A percentile compares a stretch with the other conserved stretches of the same genome.
phyloP scores from a whole-genome alignment of 2,888 invertebrate species.

The Schizotus pectinicornis region DNA sequence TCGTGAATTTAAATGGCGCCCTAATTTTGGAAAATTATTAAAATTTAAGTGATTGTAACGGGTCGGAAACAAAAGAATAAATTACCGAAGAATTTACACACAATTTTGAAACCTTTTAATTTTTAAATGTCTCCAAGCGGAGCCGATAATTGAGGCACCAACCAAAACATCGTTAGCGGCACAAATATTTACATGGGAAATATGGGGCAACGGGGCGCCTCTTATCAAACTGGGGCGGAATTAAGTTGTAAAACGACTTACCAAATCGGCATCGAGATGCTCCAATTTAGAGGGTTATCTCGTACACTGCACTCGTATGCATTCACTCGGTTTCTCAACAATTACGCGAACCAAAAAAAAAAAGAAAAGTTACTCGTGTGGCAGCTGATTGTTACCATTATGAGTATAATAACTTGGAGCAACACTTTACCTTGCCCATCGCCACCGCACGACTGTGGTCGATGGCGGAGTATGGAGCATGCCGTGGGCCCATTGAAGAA shows the following conservation, averaged over 20 bases:
- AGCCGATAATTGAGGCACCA: conserved; percentile 11
- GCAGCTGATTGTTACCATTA: neutral
- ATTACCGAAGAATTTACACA: conserved; percentile 29
- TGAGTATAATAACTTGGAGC: conserved; percentile 12
- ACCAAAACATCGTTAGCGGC: conserved; percentile 18
- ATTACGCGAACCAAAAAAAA: neutral
- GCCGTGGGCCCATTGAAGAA: conserved; percentile 46
- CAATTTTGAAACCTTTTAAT: conserved; percentile 31
- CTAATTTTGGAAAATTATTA: neutral
- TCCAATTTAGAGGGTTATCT: conserved; percentile 12
- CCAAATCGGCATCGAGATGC: conserved; percentile 17
- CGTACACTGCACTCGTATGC: conserved; percentile 11
- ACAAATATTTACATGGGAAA: conserved; percentile 8
- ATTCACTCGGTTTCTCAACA: neutral
- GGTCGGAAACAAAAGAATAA: conserved; percentile 30
- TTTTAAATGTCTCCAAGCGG: conserved; percentile 27
- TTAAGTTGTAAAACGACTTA: conserved; percentile 31
- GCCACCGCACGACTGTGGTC: conserved; percentile 47
- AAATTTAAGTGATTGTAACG: conserved; percentile 1
- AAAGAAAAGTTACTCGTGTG: no score
- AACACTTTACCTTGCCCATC: conserved; percentile 40
- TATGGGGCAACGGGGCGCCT: conserved; percentile 8
- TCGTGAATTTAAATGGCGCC: conserved; percentile 12
- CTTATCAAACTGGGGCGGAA: conserved; percentile 33
- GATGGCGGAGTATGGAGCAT: conserved; percentile 27